Percentiles rank a stretch among this genome's conserved stretches.
phyloP scores from a whole-genome alignment of 1,140 invertebrate species.

The Platyura marginata region DNA sequence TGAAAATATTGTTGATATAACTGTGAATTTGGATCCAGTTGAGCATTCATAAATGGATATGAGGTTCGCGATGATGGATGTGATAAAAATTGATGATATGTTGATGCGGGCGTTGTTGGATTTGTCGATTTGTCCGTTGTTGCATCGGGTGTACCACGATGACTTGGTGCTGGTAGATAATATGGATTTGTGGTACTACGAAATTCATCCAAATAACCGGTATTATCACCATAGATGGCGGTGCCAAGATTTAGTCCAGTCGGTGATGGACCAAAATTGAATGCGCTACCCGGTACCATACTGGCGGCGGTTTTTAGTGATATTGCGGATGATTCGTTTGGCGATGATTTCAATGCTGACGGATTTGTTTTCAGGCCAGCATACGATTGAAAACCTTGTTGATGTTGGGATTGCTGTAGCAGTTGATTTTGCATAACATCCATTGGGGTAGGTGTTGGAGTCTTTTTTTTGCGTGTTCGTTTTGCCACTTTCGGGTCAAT shows the following conservation, averaged over 20 bases:
- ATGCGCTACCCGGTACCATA: constrained; percentile 45
- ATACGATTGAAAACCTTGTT: constrained; percentile 31
- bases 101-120: constrained; percentile 16
- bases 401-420: constrained; percentile 2
- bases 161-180: constrained; percentile 34
- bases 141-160: constrained; percentile 24
- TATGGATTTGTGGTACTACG: constrained; percentile 31
- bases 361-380: constrained; percentile 24
- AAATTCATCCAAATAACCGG: constrained; percentile 42
- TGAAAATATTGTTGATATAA: constrained; percentile 50
- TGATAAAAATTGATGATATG: constrained; percentile 23
- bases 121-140: constrained; percentile 27
- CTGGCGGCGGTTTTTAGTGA: constrained; percentile 32
- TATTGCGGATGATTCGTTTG: constrained; percentile 31
- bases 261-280: constrained; percentile 42
- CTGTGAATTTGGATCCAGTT: constrained; percentile 34
- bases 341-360: constrained; percentile 8
- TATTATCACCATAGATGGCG: constrained; percentile 34
- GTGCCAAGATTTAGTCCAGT: constrained; percentile 27
- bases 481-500: constrained; percentile 18
- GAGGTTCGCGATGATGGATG: constrained; percentile 27
- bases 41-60: constrained; percentile 33
- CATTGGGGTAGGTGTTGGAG: constrained; percentile 7
- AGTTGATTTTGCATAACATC: constrained; percentile 7
- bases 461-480: constrained; percentile 19